Base-by-base conservation (phyloP, 2,113 vertebrate species). In the Procavia capensis region DNA sequence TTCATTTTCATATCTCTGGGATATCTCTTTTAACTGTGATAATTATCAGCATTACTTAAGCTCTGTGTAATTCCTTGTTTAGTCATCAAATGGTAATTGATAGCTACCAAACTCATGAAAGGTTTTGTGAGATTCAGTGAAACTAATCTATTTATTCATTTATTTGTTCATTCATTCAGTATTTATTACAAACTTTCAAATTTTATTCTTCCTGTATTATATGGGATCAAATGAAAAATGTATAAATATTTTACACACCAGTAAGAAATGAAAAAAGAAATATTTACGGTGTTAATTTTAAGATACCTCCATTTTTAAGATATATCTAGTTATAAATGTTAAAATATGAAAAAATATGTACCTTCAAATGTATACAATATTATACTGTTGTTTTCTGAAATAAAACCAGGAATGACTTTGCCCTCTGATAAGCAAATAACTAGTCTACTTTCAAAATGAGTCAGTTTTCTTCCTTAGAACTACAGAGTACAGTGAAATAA, bases 201-300 rank as follows among this genome's bases (percentile, higher is more conserved):
- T 68, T 93, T 36, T 59, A 39, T 81, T 34, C 19, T 36, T 41
- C 25, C 20, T 82, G 0, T 82, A 50, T 88, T 87, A 24, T 50
- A 74, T 34, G 63, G 54, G 79, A 24, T 39, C 25, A 39, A 64
- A 34, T 75, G 43, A 4, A 64, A 88, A 81, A 6, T 9, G 63
- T 29, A 50, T 50, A 29, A 34, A 88, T 41, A 54, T 88, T 88
- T 75, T 81, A 63, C 27, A 93, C 29, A 7, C 9, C 64, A 88
- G 9, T 4, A 87, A 70, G 34, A 84, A 76, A 64, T 85, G n/a
- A 85, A 92, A 92, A 92, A 78, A n/a, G 31, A 93, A 88, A 63
- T 81, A 19, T 31, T 47, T 72, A 25, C 9, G 81, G 74, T 47
- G 50, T 20, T 92, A 78, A 82, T 45, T 88, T 93, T 88, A 74